Conservation (phyloP, 92 coral and sea anemone species). For the Paragorgia papillata region DNA sequence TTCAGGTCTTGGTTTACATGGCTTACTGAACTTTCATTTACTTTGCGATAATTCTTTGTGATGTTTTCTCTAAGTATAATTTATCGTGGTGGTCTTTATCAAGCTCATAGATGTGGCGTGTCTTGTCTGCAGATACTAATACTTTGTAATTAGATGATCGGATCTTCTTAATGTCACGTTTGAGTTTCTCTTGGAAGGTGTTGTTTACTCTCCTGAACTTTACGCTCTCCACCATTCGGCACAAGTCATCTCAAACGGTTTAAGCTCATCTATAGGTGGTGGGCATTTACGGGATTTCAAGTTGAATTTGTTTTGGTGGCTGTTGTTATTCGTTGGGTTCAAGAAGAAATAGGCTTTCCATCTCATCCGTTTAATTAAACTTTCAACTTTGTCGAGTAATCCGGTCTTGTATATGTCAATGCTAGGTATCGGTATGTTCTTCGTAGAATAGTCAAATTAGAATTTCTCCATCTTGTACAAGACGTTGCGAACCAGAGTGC, state of each 20-base stretch:
- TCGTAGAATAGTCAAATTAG: background rate
- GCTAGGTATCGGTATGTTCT: conserved; percentile 1
- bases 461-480: conserved; percentile 19
- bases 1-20: conserved; percentile 41
- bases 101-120: conserved; percentile 3
- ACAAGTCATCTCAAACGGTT: conserved; percentile 11
- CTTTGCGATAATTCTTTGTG: conserved; percentile 31
- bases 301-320: background rate
- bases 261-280: background rate
- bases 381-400: conserved; percentile 7
- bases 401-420: background rate
- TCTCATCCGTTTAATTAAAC: conserved; percentile 4
- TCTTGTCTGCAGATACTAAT: conserved; percentile 35
- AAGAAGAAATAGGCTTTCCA: background rate
- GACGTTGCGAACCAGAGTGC: too few species aligned
- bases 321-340: background rate
- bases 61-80: conserved; percentile 17
- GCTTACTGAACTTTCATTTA: conserved; percentile 14
- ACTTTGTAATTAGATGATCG: background rate
- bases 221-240: conserved; percentile 12
- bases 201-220: background rate
- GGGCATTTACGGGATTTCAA: background rate
- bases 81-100: conserved; percentile 1
- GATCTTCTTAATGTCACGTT: background rate
- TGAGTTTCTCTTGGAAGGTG: background rate